A percentile compares a stretch with the other conserved stretches of the same genome.
phyloP scores from a whole-genome alignment of 2,888 invertebrate species.

The Periphyllus acericola region DNA sequence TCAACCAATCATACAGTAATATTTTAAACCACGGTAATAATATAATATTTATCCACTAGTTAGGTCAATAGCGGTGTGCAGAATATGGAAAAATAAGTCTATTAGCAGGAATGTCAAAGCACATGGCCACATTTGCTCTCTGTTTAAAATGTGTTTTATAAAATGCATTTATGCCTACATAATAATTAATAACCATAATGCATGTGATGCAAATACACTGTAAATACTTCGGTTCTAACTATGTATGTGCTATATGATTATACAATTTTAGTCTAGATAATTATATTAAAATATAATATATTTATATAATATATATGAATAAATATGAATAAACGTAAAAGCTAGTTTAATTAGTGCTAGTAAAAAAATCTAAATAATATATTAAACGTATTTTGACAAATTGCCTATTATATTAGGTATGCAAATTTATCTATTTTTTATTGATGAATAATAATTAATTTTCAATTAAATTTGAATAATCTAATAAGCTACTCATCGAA shows the following conservation, averaged over 20 bases:
- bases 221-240: slow-evolving; percentile 54
- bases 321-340: slow-evolving; percentile 25
- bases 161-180: slow-evolving; percentile 36
- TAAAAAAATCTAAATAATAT: slow-evolving; percentile 29
- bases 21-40: background rate
- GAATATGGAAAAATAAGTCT: slow-evolving; percentile 16
- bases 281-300: slow-evolving; percentile 15
- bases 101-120: slow-evolving; percentile 42
- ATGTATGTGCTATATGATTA: slow-evolving; percentile 47
- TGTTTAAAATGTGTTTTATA: slow-evolving; percentile 32
- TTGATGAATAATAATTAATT: background rate
- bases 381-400: slow-evolving; percentile 28
- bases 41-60: background rate
- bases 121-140: slow-evolving; percentile 14
- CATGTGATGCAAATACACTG: slow-evolving; percentile 36
- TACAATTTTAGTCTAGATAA: slow-evolving; percentile 42
- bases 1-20: background rate
- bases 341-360: slow-evolving; percentile 58
- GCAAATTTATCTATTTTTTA: slow-evolving; percentile 35
- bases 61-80: background rate
- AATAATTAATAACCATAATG: slow-evolving; percentile 24
- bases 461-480: slow-evolving; percentile 25
- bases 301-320: background rate
- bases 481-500: slow-evolving; percentile 50
- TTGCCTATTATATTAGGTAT: slow-evolving; percentile 15